Conservation (phyloP, 2,888 invertebrate species). For the Neoscelio sp. region DNA sequence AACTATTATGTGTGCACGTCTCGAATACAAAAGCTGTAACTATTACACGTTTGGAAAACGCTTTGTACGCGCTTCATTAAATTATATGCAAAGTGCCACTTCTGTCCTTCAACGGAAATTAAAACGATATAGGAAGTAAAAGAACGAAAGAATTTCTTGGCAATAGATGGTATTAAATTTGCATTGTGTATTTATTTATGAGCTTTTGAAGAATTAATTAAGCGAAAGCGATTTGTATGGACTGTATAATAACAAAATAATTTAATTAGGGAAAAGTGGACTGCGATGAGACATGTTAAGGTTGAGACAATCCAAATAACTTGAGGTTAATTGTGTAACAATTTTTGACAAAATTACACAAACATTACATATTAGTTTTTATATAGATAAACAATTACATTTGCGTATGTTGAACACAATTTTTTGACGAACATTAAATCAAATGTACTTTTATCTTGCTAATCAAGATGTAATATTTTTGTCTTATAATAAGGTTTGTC, state of each 20-base stretch:
- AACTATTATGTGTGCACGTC: slow-evolving; percentile 9
- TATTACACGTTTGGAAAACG: slow-evolving; percentile 55
- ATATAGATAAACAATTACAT: too few relatives aligned
- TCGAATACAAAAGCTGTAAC: slow-evolving; percentile 35
- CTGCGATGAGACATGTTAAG: too few relatives aligned
- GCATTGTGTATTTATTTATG: slow-evolving; percentile 3
- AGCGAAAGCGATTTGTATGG: too few relatives aligned
- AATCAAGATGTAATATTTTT: too few relatives aligned
- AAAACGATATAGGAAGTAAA: slow-evolving; percentile 14
- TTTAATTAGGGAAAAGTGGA: too few relatives aligned
- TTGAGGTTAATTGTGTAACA: too few relatives aligned
- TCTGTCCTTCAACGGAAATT: slow-evolving; percentile 32
- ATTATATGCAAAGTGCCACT: slow-evolving; percentile 41
- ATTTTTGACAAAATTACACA: not conserved
- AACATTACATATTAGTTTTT: not conserved
- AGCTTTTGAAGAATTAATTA: not conserved
- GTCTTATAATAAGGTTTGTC: too few relatives aligned
- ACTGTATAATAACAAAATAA: too few relatives aligned
- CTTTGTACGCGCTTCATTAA: slow-evolving; percentile 42
- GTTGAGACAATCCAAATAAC: too few relatives aligned
- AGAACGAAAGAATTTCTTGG: slow-evolving; percentile 20
- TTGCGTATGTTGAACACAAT: too few relatives aligned
- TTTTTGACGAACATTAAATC: too few relatives aligned
- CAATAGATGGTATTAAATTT: slow-evolving; percentile 13
- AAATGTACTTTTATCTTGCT: too few relatives aligned